These are phyloP conservation scores for Anthoscopus minutus DNA, from an alignment of 2,113 vertebrate species.

Conservation along the genomic window DNA sequence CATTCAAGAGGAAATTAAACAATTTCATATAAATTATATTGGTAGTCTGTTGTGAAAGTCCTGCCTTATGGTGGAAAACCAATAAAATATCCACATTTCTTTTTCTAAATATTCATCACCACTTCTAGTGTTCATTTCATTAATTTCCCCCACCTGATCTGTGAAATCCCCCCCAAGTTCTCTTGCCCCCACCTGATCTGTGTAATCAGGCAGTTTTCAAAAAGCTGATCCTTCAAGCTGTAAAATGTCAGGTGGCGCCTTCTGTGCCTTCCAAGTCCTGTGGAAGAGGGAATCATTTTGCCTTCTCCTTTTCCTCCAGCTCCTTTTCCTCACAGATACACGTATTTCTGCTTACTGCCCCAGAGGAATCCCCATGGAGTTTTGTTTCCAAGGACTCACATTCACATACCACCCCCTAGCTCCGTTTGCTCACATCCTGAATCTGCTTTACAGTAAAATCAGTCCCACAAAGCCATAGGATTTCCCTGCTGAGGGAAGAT, in stretches of 20 bases:
- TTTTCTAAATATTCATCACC: not conserved
- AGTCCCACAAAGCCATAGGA: not conserved
- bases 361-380: not conserved
- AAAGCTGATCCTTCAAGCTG: not conserved
- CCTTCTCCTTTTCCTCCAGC: not conserved
- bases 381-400: not conserved
- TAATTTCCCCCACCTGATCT: not conserved
- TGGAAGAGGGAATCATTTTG: not conserved
- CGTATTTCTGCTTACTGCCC: not conserved
- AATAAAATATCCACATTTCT: not conserved
- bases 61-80: not conserved
- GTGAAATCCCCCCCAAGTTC: not conserved
- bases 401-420: not conserved
- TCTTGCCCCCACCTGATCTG: not conserved
- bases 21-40: not conserved
- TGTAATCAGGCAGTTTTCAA: not conserved
- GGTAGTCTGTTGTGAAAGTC: not conserved
- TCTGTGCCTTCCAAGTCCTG: not conserved
- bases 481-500: not conserved
- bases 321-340: rapidly evolving
- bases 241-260: not conserved
- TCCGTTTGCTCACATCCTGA: not conserved
- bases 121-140: not conserved
- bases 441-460: not conserved
- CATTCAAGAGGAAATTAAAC: not conserved